Conservation (phyloP, 2,888 invertebrate genomes). For the Lithophane socia region DNA sequence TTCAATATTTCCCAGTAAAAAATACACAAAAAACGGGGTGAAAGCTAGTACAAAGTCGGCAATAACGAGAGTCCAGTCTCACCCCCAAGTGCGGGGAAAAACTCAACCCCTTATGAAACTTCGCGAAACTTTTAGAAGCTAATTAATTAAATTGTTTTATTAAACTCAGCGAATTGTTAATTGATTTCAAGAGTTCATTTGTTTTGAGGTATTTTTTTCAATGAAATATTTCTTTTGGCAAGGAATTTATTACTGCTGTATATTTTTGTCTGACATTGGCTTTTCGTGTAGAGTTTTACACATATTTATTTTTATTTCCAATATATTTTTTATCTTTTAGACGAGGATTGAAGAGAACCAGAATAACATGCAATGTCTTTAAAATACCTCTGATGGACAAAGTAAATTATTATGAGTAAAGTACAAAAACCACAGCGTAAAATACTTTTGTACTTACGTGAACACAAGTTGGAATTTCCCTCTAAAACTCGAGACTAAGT, state of each 20-base stretch:
- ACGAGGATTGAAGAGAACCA: background rate
- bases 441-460: background rate
- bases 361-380: background rate
- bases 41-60: constrained; percentile 25
- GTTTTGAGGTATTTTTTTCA: constrained; percentile 15
- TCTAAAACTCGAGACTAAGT: background rate
- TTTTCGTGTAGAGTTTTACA: too few relatives aligned
- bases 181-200: constrained; percentile 57
- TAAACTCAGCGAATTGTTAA: constrained; percentile 57
- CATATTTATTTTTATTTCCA: too few relatives aligned
- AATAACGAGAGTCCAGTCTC: constrained; percentile 46
- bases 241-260: background rate
- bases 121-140: constrained; percentile 55
- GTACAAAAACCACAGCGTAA: background rate
- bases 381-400: background rate
- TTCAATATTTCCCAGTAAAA: constrained; percentile 1
- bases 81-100: constrained; percentile 44
- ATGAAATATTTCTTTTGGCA: background rate
- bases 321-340: background rate
- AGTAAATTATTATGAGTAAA: background rate
- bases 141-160: constrained; percentile 67
- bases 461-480: background rate
- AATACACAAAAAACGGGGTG: background rate
- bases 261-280: background rate
- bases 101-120: constrained; percentile 58